phyloP scores from a whole-genome alignment of 2,797 vertebrate species.

The Amblyraja radiata region DNA sequence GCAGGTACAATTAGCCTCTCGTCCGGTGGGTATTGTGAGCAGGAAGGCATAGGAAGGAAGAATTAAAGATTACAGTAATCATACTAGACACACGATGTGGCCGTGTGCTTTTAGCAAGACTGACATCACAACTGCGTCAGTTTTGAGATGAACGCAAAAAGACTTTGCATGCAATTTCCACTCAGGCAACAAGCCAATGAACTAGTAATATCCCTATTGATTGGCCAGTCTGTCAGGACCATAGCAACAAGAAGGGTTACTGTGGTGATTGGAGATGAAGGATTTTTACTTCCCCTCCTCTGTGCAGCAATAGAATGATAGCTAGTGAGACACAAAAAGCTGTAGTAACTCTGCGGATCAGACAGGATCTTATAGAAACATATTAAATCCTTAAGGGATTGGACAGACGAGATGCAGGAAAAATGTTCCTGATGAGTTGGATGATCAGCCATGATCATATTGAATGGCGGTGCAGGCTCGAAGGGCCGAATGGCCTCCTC shows the following conservation, averaged over 20 bases:
- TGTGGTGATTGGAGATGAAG: slow-evolving; percentile 4
- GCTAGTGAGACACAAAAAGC: no score
- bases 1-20: neutral
- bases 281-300: neutral
- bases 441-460: no score
- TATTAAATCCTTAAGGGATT: no score
- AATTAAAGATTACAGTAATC: slow-evolving; percentile 8
- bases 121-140: neutral
- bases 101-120: neutral
- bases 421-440: no score
- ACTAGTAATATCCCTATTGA: neutral
- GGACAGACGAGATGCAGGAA: no score
- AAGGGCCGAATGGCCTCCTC: no score
- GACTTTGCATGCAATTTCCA: neutral
- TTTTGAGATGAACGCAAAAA: neutral
- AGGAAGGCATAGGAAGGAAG: neutral
- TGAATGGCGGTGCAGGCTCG: no score
- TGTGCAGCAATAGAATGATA: neutral
- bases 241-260: slow-evolving; percentile 4
- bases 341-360: no score
- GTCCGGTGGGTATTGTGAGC: neutral
- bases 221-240: neutral
- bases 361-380: no score
- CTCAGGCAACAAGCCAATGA: neutral
- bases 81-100: neutral